These are phyloP conservation scores for Myiopsitta monachus DNA, from an alignment of 2,113 vertebrate species.

Conservation along the genomic window DNA sequence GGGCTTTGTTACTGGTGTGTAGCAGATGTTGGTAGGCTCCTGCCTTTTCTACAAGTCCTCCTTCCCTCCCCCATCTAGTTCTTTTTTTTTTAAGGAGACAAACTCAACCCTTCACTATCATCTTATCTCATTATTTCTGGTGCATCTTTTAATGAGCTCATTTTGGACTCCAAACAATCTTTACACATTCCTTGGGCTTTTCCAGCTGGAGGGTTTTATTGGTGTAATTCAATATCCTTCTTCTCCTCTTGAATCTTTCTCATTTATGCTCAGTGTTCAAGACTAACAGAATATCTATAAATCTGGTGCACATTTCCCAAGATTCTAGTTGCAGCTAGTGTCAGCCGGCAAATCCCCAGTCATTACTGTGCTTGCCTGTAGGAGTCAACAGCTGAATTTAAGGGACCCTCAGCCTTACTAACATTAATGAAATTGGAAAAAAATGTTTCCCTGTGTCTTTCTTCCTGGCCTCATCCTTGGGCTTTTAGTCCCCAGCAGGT, in stretches of 20 bases:
- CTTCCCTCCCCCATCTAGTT: neutral
- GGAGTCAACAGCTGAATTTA: neutral
- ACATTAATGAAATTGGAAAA: neutral
- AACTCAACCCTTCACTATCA: neutral
- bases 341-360: neutral
- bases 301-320: neutral
- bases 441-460: neutral
- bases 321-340: neutral
- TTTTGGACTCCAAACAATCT: constrained; percentile 1
- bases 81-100: neutral
- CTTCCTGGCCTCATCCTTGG: neutral
- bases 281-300: neutral
- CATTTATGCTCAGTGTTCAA: neutral
- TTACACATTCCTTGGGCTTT: neutral
- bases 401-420: neutral
- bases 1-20: neutral
- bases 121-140: neutral
- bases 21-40: neutral
- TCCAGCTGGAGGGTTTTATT: neutral
- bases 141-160: neutral
- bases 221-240: neutral
- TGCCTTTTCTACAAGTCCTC: neutral
- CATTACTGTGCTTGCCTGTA: fast-evolving
- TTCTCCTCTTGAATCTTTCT: neutral
- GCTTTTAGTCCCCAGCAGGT: neutral